Evolutionary conservation across 1,140 invertebrate genomes (phyloP).

Genomic region (Drosophila malerkotliana): DNA sequence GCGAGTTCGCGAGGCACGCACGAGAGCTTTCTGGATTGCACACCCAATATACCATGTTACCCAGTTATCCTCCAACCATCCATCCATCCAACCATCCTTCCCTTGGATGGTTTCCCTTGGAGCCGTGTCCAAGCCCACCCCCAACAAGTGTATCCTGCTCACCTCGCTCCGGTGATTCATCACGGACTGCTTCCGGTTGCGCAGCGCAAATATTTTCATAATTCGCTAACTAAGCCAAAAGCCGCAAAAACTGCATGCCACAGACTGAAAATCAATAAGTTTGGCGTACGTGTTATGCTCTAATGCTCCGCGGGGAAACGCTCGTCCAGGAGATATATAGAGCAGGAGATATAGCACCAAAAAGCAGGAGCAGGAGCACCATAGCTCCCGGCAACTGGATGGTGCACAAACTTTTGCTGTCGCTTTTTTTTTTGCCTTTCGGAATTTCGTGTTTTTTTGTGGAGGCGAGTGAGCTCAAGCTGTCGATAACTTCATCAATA

Average conservation of each 20-base stretch:
- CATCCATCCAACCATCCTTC: neutral
- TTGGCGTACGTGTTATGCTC: slow-evolving; percentile 72
- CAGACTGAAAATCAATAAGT: slow-evolving; percentile 74
- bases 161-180: slow-evolving; percentile 49
- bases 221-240: slow-evolving; percentile 78
- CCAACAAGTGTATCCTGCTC: slow-evolving; percentile 13
- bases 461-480: slow-evolving; percentile 49
- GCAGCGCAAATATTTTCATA: slow-evolving; percentile 78
- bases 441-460: slow-evolving; percentile 21
- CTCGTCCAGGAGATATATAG: slow-evolving; percentile 37
- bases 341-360: slow-evolving; percentile 16
- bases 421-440: neutral
- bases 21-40: slow-evolving; percentile 61
- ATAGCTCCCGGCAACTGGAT: slow-evolving; percentile 22
- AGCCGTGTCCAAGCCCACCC: neutral
- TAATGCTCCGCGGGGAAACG: slow-evolving; percentile 28
- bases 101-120: too few relatives aligned
- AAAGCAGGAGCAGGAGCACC: slow-evolving; percentile 15
- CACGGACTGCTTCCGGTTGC: slow-evolving; percentile 57
- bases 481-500: slow-evolving; percentile 75
- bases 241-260: slow-evolving; percentile 68
- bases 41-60: slow-evolving; percentile 14
- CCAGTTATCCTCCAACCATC: slow-evolving; percentile 6
- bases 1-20: slow-evolving; percentile 52
- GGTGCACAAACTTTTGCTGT: slow-evolving; percentile 22